Base-by-base conservation (phyloP, 1,140 invertebrate species). In the Helicoverpa zea region DNA sequence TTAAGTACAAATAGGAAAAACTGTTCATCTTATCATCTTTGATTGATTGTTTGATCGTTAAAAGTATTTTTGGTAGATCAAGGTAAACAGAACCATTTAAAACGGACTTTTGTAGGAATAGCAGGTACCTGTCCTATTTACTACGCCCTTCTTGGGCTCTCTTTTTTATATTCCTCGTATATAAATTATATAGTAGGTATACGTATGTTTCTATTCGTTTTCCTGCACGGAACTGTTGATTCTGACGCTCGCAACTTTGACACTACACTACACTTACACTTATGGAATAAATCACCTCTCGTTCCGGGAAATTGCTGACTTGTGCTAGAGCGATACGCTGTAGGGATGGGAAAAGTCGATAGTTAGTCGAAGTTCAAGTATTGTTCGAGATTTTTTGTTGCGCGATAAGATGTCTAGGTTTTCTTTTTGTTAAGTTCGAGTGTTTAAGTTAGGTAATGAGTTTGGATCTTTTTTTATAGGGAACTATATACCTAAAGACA, bases 231-330 rank as follows among this genome's bases (percentile, higher is more conserved):
- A 59, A 58, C 58, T 75, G 54, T 64, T 86, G 86, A 80, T 80
- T 77, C 72, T 82, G 79, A 79, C 72, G 72, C 63, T 64, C 80
- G 70, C 76, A 79, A 86, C 80, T 81, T 64, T 81, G 82, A 81
- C 64, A 82, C 82, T 79, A 86, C 85, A 84, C 87, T 78, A 82
- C 83, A 87, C 82, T 88, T 89, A 86, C 83, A 87, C 82, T 88
- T 89, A 86, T 87, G 86, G 88, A 87, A 91, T 91, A 91, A 90
- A 91, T 91, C 90, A 91, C 87, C 84, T 84, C 86, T 89, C 86
- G 87, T 87, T 87, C 84, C 82, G 87, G 88, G 86, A 88, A 91
- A 91, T 90, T 90, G 90, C 90, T 91, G 90, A 91, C 84, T 91
- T 87, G 85, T 85, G 78, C 86, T 81, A 82, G 51, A 76, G 51